Conservation (phyloP, 92 coral and sea anemone species). For the Siderastrea radians region DNA sequence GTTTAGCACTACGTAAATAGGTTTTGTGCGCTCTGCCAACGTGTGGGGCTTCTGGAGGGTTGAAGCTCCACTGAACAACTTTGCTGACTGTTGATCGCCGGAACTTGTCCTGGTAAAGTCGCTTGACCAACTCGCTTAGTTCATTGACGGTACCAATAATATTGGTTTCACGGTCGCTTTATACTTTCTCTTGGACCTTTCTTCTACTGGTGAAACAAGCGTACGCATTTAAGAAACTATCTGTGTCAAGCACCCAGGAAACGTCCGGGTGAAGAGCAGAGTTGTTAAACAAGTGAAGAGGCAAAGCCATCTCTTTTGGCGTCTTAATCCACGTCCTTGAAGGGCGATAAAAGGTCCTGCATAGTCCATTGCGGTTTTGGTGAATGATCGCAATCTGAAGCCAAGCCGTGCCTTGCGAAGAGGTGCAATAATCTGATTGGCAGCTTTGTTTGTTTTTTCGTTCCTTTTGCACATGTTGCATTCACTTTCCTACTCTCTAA, state of each 20-base stretch:
- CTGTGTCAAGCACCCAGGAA: constrained; percentile 70
- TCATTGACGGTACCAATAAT: too few species aligned
- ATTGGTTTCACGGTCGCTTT: too few species aligned
- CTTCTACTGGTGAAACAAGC: constrained; percentile 56
- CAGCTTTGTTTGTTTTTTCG: constrained; percentile 50
- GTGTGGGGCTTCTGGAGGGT: too few species aligned
- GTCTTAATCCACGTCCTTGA: constrained; percentile 65
- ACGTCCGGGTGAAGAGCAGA: constrained; percentile 68
- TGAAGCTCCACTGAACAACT: too few species aligned
- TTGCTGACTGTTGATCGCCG: too few species aligned
- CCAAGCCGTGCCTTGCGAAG: constrained; percentile 49
- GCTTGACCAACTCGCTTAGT: too few species aligned
- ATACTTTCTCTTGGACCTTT: too few species aligned
- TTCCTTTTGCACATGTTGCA: constrained; percentile 17
- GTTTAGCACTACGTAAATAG: too few species aligned
- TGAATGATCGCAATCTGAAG: constrained; percentile 57
- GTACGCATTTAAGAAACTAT: constrained; percentile 67
- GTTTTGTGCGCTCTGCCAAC: too few species aligned
- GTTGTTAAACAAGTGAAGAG: constrained; percentile 70
- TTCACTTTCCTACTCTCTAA: constrained; percentile 48
- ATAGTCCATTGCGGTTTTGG: constrained; percentile 67
- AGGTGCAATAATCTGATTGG: constrained; percentile 71
- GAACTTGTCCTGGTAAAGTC: too few species aligned
- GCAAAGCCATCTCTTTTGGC: constrained; percentile 73
- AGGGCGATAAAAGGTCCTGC: constrained; percentile 66